Evolutionary conservation across 2,888 invertebrate genomes (phyloP), one percentile per base, ranked within the genome.

Genomic region (Chymomyza caudatula): DNA sequence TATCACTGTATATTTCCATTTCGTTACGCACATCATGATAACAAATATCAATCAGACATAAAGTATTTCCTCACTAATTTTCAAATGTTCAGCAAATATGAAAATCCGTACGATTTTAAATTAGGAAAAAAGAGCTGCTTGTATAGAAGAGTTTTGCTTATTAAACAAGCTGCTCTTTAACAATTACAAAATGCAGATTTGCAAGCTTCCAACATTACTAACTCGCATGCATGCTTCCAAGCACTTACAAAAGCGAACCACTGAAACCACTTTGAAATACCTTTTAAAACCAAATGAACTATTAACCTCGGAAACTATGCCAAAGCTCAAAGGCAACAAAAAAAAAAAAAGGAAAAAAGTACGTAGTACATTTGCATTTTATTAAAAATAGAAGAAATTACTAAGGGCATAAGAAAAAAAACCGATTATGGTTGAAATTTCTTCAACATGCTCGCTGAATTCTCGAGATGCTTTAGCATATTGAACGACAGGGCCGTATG

Each of bases 361-460:
- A 37, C 29, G 29, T 11, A 37, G 8, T 37, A 37, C 37, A 20
- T 55, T 55, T 55, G 37, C 55, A 37, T 55, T 55, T 55, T 55
- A 55, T 55, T 55, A 23, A 29, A 37, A 42, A 19, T 37, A 15
- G 42, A 37, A 37, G 11, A 37, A 47, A 49, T 47, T 11, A 13
- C 44, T 47, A 20, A n/a, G 11, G 15, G 42, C 17, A 44, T 17
- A 52, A 19, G 51, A 56, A 59, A 57, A 60, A 19, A 4, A 22
- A 25, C 20, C 23, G 57, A 62, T 60, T 68, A 61, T 60, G 44
- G 56, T 52, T 63, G 49, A 43, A 60, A 25, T 42, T 58, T 53
- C 15, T 20, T 37, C 23, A 47, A 53, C 19, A 15, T 17, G 19
- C 47, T 47, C 47, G 15, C 17, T 15, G 47, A 47, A 47, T 19